Evolutionary conservation across 2,797 vertebrate species (phyloP).

Genomic region (Sciaenops ocellatus): DNA sequence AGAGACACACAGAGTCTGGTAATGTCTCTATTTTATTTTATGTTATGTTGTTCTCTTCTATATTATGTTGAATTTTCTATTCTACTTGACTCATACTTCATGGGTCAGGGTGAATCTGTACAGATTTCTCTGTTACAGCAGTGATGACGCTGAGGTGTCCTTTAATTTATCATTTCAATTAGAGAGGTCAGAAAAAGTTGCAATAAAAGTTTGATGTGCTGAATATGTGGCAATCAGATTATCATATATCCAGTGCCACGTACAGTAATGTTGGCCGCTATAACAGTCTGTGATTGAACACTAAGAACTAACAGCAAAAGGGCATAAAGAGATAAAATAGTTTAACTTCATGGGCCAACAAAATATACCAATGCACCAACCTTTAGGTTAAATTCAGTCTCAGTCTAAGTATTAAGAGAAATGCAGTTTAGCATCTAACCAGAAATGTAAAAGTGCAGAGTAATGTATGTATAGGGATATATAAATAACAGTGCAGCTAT

Average conservation of each 20-base stretch:
- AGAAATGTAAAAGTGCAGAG: no score
- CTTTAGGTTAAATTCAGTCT: no score
- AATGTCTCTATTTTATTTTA: slow-evolving; percentile 35
- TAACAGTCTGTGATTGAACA: neutral
- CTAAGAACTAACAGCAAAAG: neutral
- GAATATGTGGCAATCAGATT: neutral
- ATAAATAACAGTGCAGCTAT: no score
- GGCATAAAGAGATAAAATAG: no score
- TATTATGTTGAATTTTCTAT: neutral
- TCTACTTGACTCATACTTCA: no score
- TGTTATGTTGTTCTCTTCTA: neutral
- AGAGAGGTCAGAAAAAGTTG: neutral
- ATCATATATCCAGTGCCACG: neutral
- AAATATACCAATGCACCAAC: no score
- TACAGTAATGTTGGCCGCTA: neutral
- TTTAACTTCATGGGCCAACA: no score
- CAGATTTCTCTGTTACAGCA: neutral
- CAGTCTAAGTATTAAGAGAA: no score
- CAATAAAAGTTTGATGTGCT: neutral
- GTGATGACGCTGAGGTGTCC: neutral
- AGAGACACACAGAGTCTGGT: slow-evolving; percentile 65
- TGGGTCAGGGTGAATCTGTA: no score
- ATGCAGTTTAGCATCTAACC: no score
- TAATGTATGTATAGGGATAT: no score
- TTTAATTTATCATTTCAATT: neutral